Conservation (phyloP, 2,797 vertebrate species). For the Chelonia mydas region DNA sequence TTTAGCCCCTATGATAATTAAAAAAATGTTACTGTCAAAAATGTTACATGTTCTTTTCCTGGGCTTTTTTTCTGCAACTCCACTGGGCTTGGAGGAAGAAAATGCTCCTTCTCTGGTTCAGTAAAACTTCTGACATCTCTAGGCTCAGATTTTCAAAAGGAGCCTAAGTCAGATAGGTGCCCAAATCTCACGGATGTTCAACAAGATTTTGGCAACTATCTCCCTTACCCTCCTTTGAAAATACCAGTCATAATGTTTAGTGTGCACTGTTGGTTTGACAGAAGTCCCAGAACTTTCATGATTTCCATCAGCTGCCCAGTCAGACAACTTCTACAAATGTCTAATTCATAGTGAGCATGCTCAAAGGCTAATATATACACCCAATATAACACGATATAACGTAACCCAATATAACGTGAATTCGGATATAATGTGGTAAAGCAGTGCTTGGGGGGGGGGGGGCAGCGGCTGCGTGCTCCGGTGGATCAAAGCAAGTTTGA, state of each 20-base stretch:
- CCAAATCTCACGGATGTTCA: neutral
- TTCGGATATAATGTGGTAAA: no score
- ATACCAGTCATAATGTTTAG: neutral
- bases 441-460: no score
- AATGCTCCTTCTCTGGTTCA: neutral
- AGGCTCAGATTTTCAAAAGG: neutral
- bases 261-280: neutral
- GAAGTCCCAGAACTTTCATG: neutral
- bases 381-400: no score
- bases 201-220: neutral
- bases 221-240: neutral
- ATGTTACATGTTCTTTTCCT: neutral
- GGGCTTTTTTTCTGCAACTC: neutral
- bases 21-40: slow-evolving; percentile 23
- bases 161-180: neutral
- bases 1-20: neutral
- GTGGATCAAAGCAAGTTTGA: no score
- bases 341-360: neutral
- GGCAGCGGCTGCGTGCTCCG: no score
- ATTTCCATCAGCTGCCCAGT: neutral
- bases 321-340: neutral
- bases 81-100: neutral
- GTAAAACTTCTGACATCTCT: neutral
- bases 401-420: no score
- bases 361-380: neutral